A percentile compares a stretch with the other conserved stretches of the same genome.
phyloP scores from a whole-genome alignment of 2,888 invertebrate species.

The Eurois occulta region DNA sequence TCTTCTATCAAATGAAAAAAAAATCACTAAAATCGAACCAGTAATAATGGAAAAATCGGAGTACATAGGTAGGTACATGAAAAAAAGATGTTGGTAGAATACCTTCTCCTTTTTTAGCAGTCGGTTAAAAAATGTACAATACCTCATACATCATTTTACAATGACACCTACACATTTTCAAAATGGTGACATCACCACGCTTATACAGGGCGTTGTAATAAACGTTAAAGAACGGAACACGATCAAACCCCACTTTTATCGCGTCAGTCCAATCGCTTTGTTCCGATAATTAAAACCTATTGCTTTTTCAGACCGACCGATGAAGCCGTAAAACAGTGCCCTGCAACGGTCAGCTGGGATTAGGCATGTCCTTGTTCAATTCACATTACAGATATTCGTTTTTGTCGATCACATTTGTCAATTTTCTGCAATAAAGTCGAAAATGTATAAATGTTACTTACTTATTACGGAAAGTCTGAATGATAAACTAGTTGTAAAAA shows the following conservation, averaged over 20 bases:
- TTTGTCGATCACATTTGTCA: neutral
- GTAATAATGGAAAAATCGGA: no score
- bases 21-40: no score
- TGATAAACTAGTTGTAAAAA: neutral
- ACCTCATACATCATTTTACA: neutral
- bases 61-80: no score
- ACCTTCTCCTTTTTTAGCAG: no score
- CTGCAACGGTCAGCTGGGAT: constrained; percentile 32
- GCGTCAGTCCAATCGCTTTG: constrained; percentile 35
- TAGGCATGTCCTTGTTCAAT: constrained; percentile 1
- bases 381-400: neutral
- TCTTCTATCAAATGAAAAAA: no score
- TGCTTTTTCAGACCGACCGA: constrained; percentile 37
- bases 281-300: constrained; percentile 56
- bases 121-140: neutral
- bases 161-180: neutral
- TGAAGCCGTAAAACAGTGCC: constrained; percentile 25
- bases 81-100: no score
- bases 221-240: constrained; percentile 36
- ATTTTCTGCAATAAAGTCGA: neutral
- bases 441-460: neutral
- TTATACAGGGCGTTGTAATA: constrained; percentile 22
- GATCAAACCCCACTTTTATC: constrained; percentile 44
- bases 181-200: constrained; percentile 3
- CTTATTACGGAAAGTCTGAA: no score